Conservation (phyloP, 2,797 vertebrate species). For the Erethizon dorsatum region DNA sequence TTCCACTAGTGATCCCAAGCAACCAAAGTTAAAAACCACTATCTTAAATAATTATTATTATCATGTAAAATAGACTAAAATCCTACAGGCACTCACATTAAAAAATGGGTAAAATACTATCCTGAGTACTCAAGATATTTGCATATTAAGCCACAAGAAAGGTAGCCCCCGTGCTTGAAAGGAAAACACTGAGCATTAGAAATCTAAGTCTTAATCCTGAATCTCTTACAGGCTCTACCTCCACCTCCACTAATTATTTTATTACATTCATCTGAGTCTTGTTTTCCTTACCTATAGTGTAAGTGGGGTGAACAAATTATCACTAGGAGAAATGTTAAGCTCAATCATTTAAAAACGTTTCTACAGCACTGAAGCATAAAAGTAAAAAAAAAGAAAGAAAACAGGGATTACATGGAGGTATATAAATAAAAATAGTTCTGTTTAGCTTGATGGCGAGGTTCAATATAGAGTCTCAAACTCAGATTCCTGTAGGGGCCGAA, state of each 20-base stretch:
- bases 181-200: neutral
- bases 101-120: neutral
- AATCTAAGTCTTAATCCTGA: neutral
- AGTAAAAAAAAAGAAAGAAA: neutral
- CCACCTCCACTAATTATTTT: neutral
- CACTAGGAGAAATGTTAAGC: neutral
- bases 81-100: conserved; percentile 7
- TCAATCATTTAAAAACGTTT: neutral
- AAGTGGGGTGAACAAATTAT: neutral
- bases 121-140: neutral
- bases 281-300: neutral
- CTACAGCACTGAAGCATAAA: neutral
- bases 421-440: neutral
- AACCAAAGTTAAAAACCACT: neutral
- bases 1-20: neutral
- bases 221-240: neutral
- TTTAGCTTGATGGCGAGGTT: neutral
- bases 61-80: conserved; percentile 43
- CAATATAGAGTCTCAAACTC: neutral
- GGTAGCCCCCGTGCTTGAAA: neutral
- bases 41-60: conserved; percentile 46
- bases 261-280: neutral
- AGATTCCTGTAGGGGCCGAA: neutral
- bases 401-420: neutral
- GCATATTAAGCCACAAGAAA: neutral